Evolutionary conservation across 1,140 invertebrate species (phyloP), one percentile per base, ranked within the genome.

Genomic region (Drosophila aff.): DNA sequence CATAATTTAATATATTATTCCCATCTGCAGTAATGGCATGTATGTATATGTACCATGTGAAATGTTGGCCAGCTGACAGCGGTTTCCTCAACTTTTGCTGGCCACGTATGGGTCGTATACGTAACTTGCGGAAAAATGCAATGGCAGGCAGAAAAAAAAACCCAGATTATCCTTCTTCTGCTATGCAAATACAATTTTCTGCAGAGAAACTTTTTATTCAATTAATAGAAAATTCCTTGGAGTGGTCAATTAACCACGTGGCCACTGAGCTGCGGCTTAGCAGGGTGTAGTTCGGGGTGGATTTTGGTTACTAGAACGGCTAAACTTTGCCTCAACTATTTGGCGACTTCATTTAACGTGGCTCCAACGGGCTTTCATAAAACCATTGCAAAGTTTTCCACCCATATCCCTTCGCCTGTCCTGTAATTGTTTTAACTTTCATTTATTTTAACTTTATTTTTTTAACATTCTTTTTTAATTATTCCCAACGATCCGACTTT

Each of bases 381-480:
- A 76, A 75, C 73, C 72, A 44, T 69, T 43, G 36, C 46, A 61
- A 73, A 74, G 46, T 81, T 83, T 81, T 62, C 58, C 31, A 44
- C 52, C 69, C 76, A 49, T 63, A 49, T 63, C 57, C 61, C 75
- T 41, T n/a, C 59, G 47, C 66, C 65, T 81, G 79, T 80, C 75
- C 72, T 77, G 82, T 86, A 86, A 86, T 86, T 86, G 82, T 86
- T 86, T 85, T 79, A 86, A 86, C 79, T 82, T 86, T 76, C 75
- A 86, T 82, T 86, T 86, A 79, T 82, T 86, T 50, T 26, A 85
- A 71, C 65, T 76, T 82, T 66, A 61, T 68, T 76, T 78, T 73
- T 75, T 52, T 16, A 76, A 66, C 71, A 67, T 83, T 62, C 61
- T 65, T 59, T 83, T 46, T 46, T 64, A 71, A 63, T 62, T 64